phyloP scores from a whole-genome alignment of 1,140 invertebrate species.

The Leptonema lineaticorne region DNA sequence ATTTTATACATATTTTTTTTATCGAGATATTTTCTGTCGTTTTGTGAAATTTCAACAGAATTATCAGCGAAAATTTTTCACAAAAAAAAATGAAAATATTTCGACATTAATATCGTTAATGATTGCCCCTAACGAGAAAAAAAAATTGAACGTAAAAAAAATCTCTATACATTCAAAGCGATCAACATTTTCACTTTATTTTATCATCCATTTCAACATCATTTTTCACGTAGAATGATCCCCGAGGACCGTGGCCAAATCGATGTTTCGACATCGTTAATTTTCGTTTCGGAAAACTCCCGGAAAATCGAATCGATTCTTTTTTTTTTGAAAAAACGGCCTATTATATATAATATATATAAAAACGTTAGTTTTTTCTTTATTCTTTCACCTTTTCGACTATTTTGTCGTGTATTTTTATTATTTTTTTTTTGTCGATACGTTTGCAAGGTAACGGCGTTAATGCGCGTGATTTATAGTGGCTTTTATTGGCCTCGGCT shows the following conservation, averaged over 20 bases:
- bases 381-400: not conserved
- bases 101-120: no score
- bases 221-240: constrained; percentile 13
- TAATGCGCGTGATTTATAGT: constrained; percentile 22
- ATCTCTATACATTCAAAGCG: no score
- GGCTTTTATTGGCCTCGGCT: constrained; percentile 19
- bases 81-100: no score
- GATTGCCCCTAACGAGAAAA: no score
- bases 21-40: no score
- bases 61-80: no score
- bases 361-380: not conserved
- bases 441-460: not conserved
- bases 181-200: no score
- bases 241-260: not conserved
- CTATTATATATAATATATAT: not conserved
- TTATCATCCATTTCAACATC: not conserved
- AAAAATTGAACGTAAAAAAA: no score
- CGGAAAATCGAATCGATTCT: not conserved
- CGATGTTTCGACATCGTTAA: constrained; percentile 4
- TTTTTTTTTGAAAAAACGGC: not conserved
- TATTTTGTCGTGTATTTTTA: not conserved
- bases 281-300: not conserved
- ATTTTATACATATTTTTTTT: no score
- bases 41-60: no score
- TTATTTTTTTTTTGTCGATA: not conserved